A percentile compares a stretch with the other conserved stretches of the same genome.
Conservation (phyloP, 2,888 invertebrate species). For the Ochropacha duplaris region DNA sequence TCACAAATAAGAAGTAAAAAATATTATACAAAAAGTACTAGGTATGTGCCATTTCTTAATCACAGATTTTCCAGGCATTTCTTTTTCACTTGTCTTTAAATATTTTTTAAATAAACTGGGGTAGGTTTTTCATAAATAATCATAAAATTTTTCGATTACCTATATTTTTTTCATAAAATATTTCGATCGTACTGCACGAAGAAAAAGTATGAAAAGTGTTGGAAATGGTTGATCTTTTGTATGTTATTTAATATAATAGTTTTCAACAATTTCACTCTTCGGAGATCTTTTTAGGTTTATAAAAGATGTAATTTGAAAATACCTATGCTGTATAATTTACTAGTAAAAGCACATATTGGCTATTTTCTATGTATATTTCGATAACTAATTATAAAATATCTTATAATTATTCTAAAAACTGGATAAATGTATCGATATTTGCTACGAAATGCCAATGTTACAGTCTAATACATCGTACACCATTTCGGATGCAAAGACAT, state of each 20-base stretch:
- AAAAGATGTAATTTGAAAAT: background rate
- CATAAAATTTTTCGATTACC: background rate
- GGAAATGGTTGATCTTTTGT: too few species aligned
- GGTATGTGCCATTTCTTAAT: background rate
- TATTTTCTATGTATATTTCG: background rate
- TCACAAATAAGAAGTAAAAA: background rate
- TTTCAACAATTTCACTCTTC: too few species aligned
- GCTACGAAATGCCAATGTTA: background rate
- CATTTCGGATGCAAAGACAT: too few species aligned
- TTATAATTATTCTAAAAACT: background rate
- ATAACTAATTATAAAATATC: background rate
- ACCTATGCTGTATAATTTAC: background rate
- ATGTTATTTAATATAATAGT: too few species aligned
- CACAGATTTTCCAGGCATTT: background rate
- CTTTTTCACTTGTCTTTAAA: background rate
- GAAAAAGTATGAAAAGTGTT: too few species aligned
- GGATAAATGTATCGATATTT: background rate
- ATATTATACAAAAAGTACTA: background rate
- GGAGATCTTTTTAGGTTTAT: too few species aligned
- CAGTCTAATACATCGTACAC: too few species aligned
- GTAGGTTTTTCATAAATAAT: too few species aligned
- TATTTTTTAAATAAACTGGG: background rate
- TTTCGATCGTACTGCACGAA: too few species aligned
- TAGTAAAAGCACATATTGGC: background rate
- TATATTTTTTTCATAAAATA: too few species aligned